Percentiles rank a stretch among this genome's conserved stretches.
Evolutionary conservation across 2,797 vertebrate genomes (phyloP).

Genomic region (Poeciliopsis paucimaculata): DNA sequence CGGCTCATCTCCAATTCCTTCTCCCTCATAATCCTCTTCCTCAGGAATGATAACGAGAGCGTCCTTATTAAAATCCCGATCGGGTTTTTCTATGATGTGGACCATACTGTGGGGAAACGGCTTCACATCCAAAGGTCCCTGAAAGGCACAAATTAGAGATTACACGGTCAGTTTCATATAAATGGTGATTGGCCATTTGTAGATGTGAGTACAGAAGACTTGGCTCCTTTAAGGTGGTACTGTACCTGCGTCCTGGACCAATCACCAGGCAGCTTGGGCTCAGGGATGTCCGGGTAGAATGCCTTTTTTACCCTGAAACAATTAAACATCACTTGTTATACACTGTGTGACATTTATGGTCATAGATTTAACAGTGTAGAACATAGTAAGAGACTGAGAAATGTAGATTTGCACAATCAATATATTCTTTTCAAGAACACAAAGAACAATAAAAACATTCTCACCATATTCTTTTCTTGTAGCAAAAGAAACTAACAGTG

Average conservation of each 20-base stretch:
- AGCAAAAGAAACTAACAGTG: constrained; percentile 87
- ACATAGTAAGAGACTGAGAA: neutral
- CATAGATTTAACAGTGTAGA: neutral
- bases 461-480: constrained; percentile 94
- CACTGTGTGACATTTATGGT: constrained; percentile 10
- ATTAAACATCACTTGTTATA: constrained; percentile 22
- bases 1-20: constrained; percentile 56
- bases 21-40: constrained; percentile 71
- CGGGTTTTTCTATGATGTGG: constrained; percentile 87
- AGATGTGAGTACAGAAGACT: neutral
- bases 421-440: constrained; percentile 3
- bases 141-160: neutral
- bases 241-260: constrained; percentile 79
- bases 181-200: neutral
- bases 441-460: constrained; percentile 18
- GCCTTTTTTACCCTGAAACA: constrained; percentile 92
- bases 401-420: neutral
- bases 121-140: constrained; percentile 90
- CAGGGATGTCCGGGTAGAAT: constrained; percentile 95
- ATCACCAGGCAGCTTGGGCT: constrained; percentile 86
- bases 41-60: constrained; percentile 76
- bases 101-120: constrained; percentile 88
- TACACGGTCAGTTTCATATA: neutral
- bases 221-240: constrained; percentile 6
- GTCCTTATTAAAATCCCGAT: constrained; percentile 76